Conservation (phyloP, 2,113 vertebrate species). For the Serinus canaria region DNA sequence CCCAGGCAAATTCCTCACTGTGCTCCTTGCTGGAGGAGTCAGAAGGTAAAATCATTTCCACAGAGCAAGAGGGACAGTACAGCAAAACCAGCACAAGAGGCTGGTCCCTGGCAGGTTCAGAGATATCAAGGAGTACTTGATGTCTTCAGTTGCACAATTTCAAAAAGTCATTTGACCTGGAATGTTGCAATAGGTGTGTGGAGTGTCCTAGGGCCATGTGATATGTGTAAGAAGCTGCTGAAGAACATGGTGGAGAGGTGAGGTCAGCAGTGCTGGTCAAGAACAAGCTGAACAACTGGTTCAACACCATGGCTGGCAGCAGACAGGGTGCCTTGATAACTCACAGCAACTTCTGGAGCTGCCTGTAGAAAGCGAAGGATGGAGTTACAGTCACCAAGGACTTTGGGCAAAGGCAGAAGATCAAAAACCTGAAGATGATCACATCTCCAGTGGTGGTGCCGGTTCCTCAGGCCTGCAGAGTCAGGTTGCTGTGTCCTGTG, state of each 20-base stretch:
- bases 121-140: neutral
- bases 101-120: neutral
- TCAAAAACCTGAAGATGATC: neutral
- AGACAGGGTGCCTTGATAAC: conserved; percentile 20
- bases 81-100: neutral
- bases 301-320: conserved; percentile 12
- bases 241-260: conserved; percentile 45
- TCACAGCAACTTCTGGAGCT: neutral
- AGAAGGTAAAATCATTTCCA: neutral
- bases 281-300: conserved; percentile 61
- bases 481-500: neutral
- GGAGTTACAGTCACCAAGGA: neutral
- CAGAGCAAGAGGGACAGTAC: neutral
- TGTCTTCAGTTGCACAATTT: conserved; percentile 42
- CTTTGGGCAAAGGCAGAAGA: neutral
- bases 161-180: neutral
- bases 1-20: neutral
- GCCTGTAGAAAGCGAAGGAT: neutral
- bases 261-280: conserved; percentile 65
- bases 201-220: conserved; percentile 43
- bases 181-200: conserved; percentile 43
- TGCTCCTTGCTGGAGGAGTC: neutral
- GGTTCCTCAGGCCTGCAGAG: neutral
- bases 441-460: neutral
- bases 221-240: conserved; percentile 60